Conservation (phyloP, 2,888 invertebrate species). For the Nomada flava region DNA sequence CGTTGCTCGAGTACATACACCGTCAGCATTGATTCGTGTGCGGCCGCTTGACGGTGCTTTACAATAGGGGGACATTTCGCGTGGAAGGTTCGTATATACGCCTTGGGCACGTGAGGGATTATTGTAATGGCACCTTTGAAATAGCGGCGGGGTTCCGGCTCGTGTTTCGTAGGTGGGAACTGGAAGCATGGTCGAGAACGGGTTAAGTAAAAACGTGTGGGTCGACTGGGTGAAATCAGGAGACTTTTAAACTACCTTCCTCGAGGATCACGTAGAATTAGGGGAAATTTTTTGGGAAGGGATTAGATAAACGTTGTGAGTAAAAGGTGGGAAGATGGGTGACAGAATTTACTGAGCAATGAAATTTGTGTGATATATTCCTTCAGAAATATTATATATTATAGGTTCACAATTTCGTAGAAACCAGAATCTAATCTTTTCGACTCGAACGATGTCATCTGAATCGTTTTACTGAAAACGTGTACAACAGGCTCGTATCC, state of each 20-base stretch:
- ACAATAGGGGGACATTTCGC: conserved; percentile 25
- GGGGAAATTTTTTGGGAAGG: not conserved
- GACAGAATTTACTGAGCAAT: not conserved
- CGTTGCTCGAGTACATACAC: conserved; percentile 22
- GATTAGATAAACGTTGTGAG: not conserved
- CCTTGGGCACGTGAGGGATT: conserved; percentile 42
- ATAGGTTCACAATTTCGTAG: not conserved
- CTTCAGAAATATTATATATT: not conserved
- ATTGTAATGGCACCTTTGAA: conserved; percentile 43
- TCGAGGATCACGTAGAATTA: not conserved
- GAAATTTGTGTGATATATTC: not conserved
- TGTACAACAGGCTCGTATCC: too few species aligned
- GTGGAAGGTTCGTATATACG: not conserved
- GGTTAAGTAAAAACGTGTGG: conserved; percentile 9
- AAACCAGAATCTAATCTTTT: not conserved
- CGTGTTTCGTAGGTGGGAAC: conserved; percentile 13
- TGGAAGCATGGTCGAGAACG: conserved; percentile 31
- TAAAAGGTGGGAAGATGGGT: conserved; percentile 1
- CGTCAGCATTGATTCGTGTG: conserved; percentile 19
- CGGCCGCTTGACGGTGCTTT: not conserved
- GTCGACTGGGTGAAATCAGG: not conserved
- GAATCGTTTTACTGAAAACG: too few species aligned
- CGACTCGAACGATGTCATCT: too few species aligned
- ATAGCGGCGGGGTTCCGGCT: conserved; percentile 8
- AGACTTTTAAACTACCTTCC: not conserved